phyloP scores from a whole-genome alignment of 2,888 invertebrate genomes.

The Spatulosminthurus flaviceps region DNA sequence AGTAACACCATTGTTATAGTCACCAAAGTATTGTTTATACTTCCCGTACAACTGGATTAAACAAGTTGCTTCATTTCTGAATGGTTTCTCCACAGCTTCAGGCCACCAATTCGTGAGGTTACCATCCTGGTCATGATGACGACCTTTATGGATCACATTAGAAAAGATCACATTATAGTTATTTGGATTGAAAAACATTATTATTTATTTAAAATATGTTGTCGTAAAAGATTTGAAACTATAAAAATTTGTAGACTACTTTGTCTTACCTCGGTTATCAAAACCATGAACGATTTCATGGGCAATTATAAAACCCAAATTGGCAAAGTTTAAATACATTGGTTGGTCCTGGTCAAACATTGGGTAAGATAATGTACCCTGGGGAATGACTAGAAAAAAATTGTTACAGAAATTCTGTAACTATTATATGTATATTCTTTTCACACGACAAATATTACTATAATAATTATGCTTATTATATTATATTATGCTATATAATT shows the following conservation, averaged over 20 bases:
- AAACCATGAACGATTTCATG: conserved; percentile 66
- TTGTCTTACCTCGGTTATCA: conserved; percentile 64
- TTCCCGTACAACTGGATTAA: conserved; percentile 65
- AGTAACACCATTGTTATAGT: conserved; percentile 66
- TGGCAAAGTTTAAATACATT: conserved; percentile 66
- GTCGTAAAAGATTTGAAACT: not conserved
- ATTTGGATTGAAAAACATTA: not conserved
- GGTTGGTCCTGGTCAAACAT: conserved; percentile 65
- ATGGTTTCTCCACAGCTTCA: conserved; percentile 64
- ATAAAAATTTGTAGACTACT: too few species aligned
- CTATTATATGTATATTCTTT: too few species aligned
- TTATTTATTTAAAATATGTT: too few species aligned
- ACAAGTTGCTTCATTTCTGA: conserved; percentile 65
- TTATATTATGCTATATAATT: too few species aligned
- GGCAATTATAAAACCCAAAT: conserved; percentile 66
- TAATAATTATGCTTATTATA: too few species aligned
- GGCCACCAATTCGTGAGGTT: conserved; percentile 66
- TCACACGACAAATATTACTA: too few species aligned
- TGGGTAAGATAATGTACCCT: conserved; percentile 66
- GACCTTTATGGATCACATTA: conserved; percentile 56
- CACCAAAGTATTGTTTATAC: conserved; percentile 64
- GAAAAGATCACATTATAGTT: not conserved
- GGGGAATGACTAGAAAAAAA: conserved; percentile 65
- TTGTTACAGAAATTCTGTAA: not conserved
- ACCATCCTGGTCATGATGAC: conserved; percentile 65